phyloP scores from a whole-genome alignment of 2,888 invertebrate genomes.

The Cantharis rustica region DNA sequence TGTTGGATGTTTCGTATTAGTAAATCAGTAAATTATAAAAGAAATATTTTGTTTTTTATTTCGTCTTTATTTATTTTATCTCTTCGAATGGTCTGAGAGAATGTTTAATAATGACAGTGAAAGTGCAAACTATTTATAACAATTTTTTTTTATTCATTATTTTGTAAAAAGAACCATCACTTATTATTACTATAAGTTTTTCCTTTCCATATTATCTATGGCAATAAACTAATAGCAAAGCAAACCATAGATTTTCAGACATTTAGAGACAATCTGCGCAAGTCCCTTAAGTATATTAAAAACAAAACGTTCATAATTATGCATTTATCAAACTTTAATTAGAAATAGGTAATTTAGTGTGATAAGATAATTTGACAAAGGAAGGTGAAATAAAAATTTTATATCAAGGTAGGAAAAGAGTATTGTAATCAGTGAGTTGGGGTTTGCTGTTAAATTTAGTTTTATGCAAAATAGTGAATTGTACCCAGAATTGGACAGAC shows the following conservation, averaged over 20 bases:
- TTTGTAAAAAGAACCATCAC: neutral
- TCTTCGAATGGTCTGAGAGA: neutral
- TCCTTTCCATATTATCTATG: neutral
- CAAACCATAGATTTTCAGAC: neutral
- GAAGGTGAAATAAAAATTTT: neutral
- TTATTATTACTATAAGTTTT: neutral
- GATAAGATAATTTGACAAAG: neutral
- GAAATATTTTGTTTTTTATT: neutral
- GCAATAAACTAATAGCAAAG: neutral
- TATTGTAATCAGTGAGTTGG: neutral
- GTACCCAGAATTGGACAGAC: neutral
- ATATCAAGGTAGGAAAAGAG: neutral
- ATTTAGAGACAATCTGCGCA: neutral
- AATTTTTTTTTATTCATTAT: neutral
- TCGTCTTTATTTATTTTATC: neutral
- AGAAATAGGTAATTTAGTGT: slow-evolving; percentile 2
- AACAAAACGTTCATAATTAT: neutral
- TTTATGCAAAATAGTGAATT: neutral
- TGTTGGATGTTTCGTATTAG: neutral
- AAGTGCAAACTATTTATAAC: neutral
- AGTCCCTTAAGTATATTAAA: slow-evolving; percentile 1
- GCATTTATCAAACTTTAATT: neutral
- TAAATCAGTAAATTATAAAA: neutral
- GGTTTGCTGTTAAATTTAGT: neutral
- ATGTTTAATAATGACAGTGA: neutral